Evolutionary conservation across 2,797 vertebrate species (phyloP).

Genomic region (Coluber constrictor): DNA sequence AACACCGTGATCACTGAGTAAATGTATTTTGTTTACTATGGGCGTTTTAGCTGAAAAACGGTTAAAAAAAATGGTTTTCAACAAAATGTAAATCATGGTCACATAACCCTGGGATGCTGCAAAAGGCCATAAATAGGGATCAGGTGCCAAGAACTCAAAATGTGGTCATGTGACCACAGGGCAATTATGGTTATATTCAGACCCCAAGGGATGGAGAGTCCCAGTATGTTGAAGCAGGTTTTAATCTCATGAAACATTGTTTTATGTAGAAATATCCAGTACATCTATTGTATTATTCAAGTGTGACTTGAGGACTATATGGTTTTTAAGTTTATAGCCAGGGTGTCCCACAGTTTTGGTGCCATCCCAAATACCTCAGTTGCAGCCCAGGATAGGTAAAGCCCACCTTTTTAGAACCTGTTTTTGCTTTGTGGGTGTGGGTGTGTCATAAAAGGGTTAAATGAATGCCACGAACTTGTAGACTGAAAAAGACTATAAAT

Average conservation of each 20-base stretch:
- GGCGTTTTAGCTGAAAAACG: neutral
- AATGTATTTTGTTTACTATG: neutral
- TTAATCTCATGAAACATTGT: neutral
- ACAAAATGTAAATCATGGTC: too few relatives aligned
- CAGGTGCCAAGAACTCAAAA: neutral
- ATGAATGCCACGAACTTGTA: neutral
- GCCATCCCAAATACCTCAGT: neutral
- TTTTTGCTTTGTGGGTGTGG: neutral
- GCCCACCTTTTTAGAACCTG: neutral
- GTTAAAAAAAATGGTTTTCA: neutral
- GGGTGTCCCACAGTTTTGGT: neutral
- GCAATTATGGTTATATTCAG: too few relatives aligned
- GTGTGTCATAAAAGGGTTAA: neutral
- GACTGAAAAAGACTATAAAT: neutral
- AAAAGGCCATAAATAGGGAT: neutral
- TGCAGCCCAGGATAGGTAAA: neutral
- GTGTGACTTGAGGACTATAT: neutral
- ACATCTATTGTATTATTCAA: neutral
- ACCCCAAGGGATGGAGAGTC: neutral
- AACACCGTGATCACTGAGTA: neutral
- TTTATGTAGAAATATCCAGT: neutral
- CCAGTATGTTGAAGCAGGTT: neutral
- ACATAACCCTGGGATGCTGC: neutral
- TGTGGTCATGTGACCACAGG: rapidly evolving
- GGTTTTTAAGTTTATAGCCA: neutral